phyloP scores from a whole-genome alignment of 2,113 vertebrate genomes.

The Callipepla californica region DNA sequence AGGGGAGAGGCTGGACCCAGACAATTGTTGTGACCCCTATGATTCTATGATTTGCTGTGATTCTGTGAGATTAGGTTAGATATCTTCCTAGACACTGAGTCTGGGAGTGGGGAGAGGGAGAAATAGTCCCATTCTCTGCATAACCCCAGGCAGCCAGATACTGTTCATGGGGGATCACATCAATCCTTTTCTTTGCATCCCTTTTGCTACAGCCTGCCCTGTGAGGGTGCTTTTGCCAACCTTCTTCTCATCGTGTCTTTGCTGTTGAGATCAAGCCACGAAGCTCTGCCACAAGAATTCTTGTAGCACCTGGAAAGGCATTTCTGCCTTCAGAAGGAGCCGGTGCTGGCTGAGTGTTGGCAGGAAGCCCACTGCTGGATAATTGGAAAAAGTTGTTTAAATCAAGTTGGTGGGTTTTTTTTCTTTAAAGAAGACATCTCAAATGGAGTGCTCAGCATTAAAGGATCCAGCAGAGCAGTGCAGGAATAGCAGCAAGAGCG shows the following conservation, averaged over 20 bases:
- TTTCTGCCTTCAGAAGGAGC: not conserved
- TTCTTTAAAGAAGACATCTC: not conserved
- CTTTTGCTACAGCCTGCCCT: not conserved
- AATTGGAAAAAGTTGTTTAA: not conserved
- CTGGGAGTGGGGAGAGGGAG: not conserved
- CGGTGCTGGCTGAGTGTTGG: not conserved
- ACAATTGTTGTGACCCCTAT: not conserved
- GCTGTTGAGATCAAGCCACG: not conserved
- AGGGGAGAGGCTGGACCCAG: not conserved
- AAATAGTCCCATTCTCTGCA: not conserved
- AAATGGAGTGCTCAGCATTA: not conserved
- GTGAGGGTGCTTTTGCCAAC: not conserved
- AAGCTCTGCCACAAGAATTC: not conserved
- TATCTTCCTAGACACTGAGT: not conserved
- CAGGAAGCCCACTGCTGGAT: not conserved
- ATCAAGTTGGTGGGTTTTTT: not conserved
- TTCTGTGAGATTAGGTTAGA: not conserved
- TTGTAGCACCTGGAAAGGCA: not conserved
- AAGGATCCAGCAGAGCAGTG: not conserved
- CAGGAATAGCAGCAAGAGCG: not conserved
- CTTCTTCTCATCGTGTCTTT: not conserved
- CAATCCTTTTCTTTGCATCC: not conserved
- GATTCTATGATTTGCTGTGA: too few species aligned
- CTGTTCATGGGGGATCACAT: fast-evolving
- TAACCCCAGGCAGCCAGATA: not conserved